Base-by-base conservation (phyloP, 2,888 invertebrate genomes). In the Alentia gelatinosa region DNA sequence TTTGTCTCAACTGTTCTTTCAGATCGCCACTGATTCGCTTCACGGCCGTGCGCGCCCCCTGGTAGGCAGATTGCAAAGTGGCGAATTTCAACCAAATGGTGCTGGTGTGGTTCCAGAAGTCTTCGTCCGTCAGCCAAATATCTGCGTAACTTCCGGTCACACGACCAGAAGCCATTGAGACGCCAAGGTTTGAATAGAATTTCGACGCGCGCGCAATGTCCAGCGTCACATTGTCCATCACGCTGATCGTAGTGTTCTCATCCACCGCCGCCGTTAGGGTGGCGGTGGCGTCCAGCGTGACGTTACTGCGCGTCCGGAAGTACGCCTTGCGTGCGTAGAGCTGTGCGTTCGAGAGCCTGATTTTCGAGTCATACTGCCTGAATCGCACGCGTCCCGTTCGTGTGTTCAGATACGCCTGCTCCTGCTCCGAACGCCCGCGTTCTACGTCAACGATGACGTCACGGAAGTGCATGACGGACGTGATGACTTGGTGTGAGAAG, bases 51-150 rank as follows among this genome's bases (percentile, higher is more conserved):
- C 4, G 30, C 0, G 90, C 90, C 15, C 23, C 15, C 4, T 35
- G 42, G 35, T 33, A 47, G 47, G 90, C 90, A 0, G 79, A 9
- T 23, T 83, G 42, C 50, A 90, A 33, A 9, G 79, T 33, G 37
- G 90, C 79, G 42, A 90, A 90, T 4, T 37, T 40, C 7, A 90
- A 15, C 90, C 90, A 90, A 1, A 79, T 42, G 35, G 74, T 30
- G 35, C 56, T n/a, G 9, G 90, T 90, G 75, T 90, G 90, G 23
- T 90, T 90, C 90, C 90, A 90, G 79, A 90, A 90, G 40, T 90
- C 47, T 15, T 90, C 90, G 83, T 90, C 90, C 4, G 47, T 33
- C 42, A 90, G 37, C 79, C 75, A 75, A 23, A 90, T 50, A 9
- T 74, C 75, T 3, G 90, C 75, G 23, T 42, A 15, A 9, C 30